Evolutionary conservation across 2,888 invertebrate genomes (phyloP).

Genomic region (Junonia oenone): DNA sequence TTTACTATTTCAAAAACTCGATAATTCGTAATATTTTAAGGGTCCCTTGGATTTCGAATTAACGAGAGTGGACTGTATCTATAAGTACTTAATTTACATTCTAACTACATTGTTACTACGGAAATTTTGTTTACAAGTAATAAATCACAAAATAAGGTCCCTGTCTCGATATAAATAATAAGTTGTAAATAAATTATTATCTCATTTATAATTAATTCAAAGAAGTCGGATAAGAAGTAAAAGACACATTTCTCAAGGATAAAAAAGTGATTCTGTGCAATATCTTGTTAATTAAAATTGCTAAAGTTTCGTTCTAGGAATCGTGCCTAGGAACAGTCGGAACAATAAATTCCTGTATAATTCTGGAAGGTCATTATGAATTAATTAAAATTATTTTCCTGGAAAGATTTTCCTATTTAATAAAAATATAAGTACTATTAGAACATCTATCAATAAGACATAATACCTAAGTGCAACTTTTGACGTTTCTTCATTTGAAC

Average conservation of each 20-base stretch:
- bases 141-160: not conserved
- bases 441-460: too few relatives aligned
- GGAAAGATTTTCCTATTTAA: too few relatives aligned
- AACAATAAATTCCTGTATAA: not conserved
- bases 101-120: too few relatives aligned
- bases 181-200: not conserved
- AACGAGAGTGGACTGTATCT: too few relatives aligned
- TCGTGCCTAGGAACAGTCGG: not conserved
- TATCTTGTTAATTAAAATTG: not conserved
- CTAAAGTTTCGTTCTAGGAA: not conserved
- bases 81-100: too few relatives aligned
- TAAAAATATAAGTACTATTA: too few relatives aligned
- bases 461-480: too few relatives aligned
- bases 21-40: too few relatives aligned
- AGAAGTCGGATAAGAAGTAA: slow-evolving; percentile 1
- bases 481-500: too few relatives aligned
- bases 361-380: not conserved
- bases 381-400: too few relatives aligned
- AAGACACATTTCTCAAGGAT: not conserved
- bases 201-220: slow-evolving; percentile 4
- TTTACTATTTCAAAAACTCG: too few relatives aligned
- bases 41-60: too few relatives aligned
- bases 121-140: not conserved
- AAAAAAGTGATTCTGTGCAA: not conserved
- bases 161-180: not conserved